Percentiles rank a stretch among this genome's conserved stretches.
phyloP scores from a whole-genome alignment of 2,113 vertebrate species.

The Colossoma macropomum region DNA sequence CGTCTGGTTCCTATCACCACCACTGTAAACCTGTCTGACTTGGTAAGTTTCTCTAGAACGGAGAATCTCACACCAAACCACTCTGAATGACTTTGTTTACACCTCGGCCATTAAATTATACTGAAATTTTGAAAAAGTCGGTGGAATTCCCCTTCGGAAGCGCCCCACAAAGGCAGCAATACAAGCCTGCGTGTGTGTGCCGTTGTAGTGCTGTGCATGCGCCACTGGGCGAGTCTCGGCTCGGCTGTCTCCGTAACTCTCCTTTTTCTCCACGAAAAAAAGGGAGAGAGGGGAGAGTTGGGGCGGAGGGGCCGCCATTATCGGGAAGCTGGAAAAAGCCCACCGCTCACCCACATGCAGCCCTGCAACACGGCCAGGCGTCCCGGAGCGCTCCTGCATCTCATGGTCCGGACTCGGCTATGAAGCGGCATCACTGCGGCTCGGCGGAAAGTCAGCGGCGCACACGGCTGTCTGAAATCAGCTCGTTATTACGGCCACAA shows the following conservation, averaged over 20 bases:
- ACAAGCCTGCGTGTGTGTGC: constrained; percentile 18
- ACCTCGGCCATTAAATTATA: too few relatives aligned
- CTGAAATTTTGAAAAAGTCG: too few relatives aligned
- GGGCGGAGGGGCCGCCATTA: constrained; percentile 80
- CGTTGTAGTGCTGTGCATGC: constrained; percentile 78
- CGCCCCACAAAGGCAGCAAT: neutral
- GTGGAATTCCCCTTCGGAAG: too few relatives aligned
- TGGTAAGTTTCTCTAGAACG: too few relatives aligned
- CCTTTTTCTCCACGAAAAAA: constrained; percentile 76
- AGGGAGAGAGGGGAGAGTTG: constrained; percentile 55
- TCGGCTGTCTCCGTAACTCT: constrained; percentile 70
- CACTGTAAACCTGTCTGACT: too few relatives aligned
- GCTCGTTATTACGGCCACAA: constrained; percentile 74
- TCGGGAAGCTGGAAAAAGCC: constrained; percentile 71
- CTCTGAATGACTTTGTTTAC: too few relatives aligned
- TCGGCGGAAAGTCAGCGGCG: constrained; percentile 58
- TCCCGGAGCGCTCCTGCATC: neutral
- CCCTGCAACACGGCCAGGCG: constrained; percentile 33
- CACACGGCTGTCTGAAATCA: constrained; percentile 61
- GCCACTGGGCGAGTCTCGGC: constrained; percentile 81
- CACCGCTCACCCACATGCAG: constrained; percentile 61
- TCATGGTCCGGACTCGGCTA: constrained; percentile 29
- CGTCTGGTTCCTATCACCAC: too few relatives aligned
- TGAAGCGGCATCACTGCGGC: constrained; percentile 55
- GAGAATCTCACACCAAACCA: too few relatives aligned